phyloP scores from a whole-genome alignment of 2,797 vertebrate genomes.

The Eupleurogrammus muticus region DNA sequence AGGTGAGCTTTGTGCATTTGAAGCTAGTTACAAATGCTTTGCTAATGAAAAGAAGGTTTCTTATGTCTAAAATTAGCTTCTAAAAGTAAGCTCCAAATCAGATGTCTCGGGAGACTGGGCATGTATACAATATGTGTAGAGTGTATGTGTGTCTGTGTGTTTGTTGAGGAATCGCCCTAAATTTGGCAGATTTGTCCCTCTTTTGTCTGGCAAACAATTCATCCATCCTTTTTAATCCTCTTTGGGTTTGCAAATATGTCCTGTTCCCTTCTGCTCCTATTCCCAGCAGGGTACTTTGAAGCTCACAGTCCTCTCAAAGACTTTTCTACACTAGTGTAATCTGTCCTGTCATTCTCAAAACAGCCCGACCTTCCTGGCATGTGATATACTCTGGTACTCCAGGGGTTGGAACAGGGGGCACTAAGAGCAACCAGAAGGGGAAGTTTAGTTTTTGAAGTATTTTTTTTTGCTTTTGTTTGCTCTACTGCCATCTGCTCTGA shows the following conservation, averaged over 20 bases:
- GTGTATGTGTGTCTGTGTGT: background rate
- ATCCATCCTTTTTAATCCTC: slow-evolving; percentile 32
- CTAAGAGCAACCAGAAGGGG: slow-evolving; percentile 37
- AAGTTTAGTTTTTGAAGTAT: slow-evolving; percentile 46
- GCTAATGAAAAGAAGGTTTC: slow-evolving; percentile 1
- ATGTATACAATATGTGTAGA: background rate
- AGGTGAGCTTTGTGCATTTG: slow-evolving; percentile 82
- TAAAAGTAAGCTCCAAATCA: slow-evolving; percentile 13
- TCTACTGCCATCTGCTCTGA: slow-evolving; percentile 76
- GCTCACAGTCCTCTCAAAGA: slow-evolving; percentile 30
- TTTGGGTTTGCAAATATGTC: slow-evolving; percentile 15
- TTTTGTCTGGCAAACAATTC: slow-evolving; percentile 9
- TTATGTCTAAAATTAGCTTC: slow-evolving; percentile 12
- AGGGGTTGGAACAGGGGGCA: slow-evolving; percentile 40
- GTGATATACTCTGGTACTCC: slow-evolving; percentile 61
- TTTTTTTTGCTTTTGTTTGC: slow-evolving; percentile 29
- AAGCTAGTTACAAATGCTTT: slow-evolving; percentile 6
- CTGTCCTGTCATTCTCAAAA: slow-evolving; percentile 15
- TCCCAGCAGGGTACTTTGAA: slow-evolving; percentile 63
- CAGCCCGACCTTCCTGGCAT: slow-evolving; percentile 34
- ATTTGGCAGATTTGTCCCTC: slow-evolving; percentile 15
- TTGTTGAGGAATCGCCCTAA: background rate
- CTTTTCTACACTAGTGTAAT: slow-evolving; percentile 16
- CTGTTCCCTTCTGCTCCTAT: slow-evolving; percentile 31
- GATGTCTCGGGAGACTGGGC: background rate